Conservation (phyloP, 2,113 vertebrate species). For the Hystrix brachyura region DNA sequence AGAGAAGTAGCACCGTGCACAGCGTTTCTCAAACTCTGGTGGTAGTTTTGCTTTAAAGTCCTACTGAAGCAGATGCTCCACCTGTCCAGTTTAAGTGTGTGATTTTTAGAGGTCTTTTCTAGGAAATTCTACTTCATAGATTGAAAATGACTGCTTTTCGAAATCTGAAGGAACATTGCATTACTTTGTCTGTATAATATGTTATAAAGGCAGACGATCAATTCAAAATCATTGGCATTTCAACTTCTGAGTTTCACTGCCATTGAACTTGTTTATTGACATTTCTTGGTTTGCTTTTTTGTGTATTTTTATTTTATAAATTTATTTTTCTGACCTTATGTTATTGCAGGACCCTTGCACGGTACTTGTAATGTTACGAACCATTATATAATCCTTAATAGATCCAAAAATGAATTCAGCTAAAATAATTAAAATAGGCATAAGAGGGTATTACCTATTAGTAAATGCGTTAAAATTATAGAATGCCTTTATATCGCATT, state of each 20-base stretch:
- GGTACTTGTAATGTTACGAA: not conserved
- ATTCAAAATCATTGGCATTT: not conserved
- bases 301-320: not conserved
- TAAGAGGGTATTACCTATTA: not conserved
- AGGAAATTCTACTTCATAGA: not conserved
- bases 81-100: not conserved
- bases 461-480: conserved; percentile 1
- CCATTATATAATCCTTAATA: not conserved
- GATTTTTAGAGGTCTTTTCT: not conserved
- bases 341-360: not conserved
- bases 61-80: not conserved
- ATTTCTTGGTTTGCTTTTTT: not conserved
- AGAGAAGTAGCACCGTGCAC: no score
- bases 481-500: not conserved
- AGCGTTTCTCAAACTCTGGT: not conserved
- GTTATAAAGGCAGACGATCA: not conserved
- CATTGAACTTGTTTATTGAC: not conserved
- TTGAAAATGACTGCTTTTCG: not conserved
- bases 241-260: not conserved
- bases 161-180: not conserved
- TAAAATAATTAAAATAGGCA: conserved; percentile 26
- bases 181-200: not conserved
- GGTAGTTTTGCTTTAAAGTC: not conserved
- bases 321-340: not conserved
- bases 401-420: not conserved